Base-by-base conservation (phyloP, 30 jellyfish, hydroid and myxozoan genomes). In the Cassiopea andromeda region DNA sequence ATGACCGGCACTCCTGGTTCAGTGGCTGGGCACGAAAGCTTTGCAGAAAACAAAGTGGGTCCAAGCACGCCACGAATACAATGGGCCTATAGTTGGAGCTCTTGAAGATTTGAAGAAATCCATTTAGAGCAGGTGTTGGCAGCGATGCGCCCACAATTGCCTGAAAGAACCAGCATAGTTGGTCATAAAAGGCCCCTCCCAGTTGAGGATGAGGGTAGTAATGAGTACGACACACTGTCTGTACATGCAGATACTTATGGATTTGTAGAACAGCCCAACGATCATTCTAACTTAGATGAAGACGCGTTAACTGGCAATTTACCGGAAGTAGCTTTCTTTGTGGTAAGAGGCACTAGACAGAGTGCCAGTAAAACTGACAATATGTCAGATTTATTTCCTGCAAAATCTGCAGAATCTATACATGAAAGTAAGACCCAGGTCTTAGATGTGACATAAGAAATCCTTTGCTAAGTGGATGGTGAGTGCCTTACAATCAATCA, bases 331-430 rank as follows among this genome's bases (percentile, higher is more conserved):
- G 78, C 8, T 69, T 16, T 44, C 78, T 69, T 27, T 69, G 78
- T 69, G 78, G 78, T 27, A 1, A 69, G 15, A 44, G 78, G 78
- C 78, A 69, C 19, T 7, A 69, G 17, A 44, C 78, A 69, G 78
- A 69, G 78, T 69, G 1, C 15, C 78, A 10, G 19, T 27, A 69
- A 69, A 69, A 69, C 78, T 1, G 78, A 69, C 78, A 69, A 69
- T 69, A 69, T 69, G 78, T 69, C 78, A 69, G 78, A 69, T 69
- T 69, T 69, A 27, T 69, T 69, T 27, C 78, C 78, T n/a, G 78
- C 15, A 16, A 69, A 69, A 69, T 1, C 78, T 69, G 44, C 19
- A 16, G 17, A 69, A 6, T 10, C 19, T 8, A 69, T 27, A 69
- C 45, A 1, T 16, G 17, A 1, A 1, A 69, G 17, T n/a, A 69